These are phyloP conservation scores for Caenorhabditis sp. DNA, from an alignment of 2,888 invertebrate species.

Conservation along the genomic window DNA sequence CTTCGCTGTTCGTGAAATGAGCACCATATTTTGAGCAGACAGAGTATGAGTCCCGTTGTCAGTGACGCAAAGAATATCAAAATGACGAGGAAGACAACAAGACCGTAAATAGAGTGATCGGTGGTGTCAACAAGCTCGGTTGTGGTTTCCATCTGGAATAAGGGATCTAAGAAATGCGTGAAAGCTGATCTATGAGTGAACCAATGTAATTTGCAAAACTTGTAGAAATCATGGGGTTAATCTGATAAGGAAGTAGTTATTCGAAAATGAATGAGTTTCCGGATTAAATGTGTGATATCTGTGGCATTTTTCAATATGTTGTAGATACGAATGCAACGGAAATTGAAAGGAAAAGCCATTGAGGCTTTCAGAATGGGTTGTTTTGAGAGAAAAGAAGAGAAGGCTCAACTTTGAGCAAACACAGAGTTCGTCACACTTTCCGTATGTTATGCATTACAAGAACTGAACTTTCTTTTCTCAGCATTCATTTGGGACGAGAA, in stretches of 20 bases:
- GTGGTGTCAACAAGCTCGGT: constrained; percentile 62
- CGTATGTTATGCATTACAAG: background rate
- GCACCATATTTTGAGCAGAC: constrained; percentile 76
- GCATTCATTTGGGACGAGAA: too few species aligned
- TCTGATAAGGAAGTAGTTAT: constrained; percentile 32
- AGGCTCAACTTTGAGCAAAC: background rate
- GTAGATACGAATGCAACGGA: background rate
- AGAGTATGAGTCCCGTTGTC: constrained; percentile 74
- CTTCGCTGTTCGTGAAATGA: constrained; percentile 66
- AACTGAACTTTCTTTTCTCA: constrained; percentile 29
- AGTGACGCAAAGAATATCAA: constrained; percentile 74
- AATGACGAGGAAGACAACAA: constrained; percentile 74
- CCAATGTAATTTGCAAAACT: background rate
- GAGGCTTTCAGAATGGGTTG: background rate
- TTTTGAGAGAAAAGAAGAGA: background rate
- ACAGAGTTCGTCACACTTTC: background rate
- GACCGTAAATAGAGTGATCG: constrained; percentile 67
- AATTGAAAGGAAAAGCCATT: background rate
- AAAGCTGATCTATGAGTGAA: background rate
- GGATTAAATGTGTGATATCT: background rate
- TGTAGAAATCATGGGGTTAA: constrained; percentile 10
- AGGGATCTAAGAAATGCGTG: too few species aligned
- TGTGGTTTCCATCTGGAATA: constrained; percentile 62
- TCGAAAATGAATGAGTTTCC: background rate
- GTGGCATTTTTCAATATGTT: background rate